Evolutionary conservation across 2,113 vertebrate genomes (phyloP).

Genomic region (mouse (Mus musculus)): DNA sequence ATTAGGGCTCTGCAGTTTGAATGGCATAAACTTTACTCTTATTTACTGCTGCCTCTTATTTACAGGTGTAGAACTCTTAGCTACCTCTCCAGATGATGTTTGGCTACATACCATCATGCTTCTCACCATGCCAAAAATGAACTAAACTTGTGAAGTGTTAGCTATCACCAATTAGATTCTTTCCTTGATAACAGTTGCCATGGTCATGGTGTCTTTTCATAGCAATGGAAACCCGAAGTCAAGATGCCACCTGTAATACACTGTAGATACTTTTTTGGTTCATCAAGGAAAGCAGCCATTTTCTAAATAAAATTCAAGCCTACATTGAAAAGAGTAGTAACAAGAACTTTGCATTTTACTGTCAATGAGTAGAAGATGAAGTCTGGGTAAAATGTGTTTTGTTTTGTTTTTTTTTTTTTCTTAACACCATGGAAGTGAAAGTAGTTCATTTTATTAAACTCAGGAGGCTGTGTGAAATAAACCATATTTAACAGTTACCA

Average conservation of each 20-base stretch:
- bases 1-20: background rate
- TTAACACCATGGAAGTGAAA: background rate
- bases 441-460: constrained; percentile 35
- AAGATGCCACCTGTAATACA: background rate
- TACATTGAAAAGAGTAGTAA: background rate
- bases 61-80: background rate
- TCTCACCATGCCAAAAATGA: background rate
- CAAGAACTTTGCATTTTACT: background rate
- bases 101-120: background rate
- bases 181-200: background rate
- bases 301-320: background rate
- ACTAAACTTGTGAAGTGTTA: background rate
- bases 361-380: background rate
- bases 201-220: background rate
- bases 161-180: background rate
- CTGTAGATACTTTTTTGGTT: background rate
- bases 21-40: background rate
- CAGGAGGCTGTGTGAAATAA: background rate
- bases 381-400: background rate
- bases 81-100: too few species aligned
- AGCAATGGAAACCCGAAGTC: background rate
- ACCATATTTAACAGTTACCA: constrained; percentile 30
- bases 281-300: background rate
- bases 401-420: background rate
- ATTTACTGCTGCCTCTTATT: background rate